A percentile compares a stretch with the other conserved stretches of the same genome.
These are phyloP conservation scores for Luffia ferchaultella DNA, from an alignment of 2,888 invertebrate genomes.

Conservation along the genomic window DNA sequence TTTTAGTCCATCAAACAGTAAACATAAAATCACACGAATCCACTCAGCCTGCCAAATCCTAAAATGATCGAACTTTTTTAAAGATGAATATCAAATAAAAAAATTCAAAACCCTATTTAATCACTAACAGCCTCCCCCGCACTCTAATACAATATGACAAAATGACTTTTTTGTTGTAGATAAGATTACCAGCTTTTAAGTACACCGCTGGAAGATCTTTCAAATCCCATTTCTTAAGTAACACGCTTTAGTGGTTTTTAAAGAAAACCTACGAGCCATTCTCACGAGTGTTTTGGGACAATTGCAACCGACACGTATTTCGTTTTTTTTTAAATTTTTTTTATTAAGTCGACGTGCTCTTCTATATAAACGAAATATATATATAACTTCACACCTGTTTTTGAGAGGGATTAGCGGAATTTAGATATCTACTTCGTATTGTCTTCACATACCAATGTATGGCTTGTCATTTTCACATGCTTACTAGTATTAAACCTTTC, in stretches of 20 bases:
- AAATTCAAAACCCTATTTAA: background rate
- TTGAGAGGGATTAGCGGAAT: too few relatives aligned
- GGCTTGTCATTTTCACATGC: too few relatives aligned
- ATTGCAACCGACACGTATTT: background rate
- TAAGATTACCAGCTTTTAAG: slow-evolving; percentile 34
- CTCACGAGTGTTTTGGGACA: slow-evolving; percentile 31
- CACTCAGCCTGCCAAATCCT: too few relatives aligned
- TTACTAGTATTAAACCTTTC: too few relatives aligned
- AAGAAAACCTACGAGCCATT: slow-evolving; percentile 40
- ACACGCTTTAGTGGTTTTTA: slow-evolving; percentile 57
- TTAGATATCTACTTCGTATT: too few relatives aligned
- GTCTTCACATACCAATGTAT: too few relatives aligned
- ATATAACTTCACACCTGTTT: too few relatives aligned
- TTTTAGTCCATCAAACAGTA: too few relatives aligned
- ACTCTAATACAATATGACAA: slow-evolving; percentile 35
- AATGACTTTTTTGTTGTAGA: slow-evolving; percentile 39
- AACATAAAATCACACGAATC: too few relatives aligned
- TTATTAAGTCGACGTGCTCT: background rate
- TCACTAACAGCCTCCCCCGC: background rate
- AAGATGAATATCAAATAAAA: background rate
- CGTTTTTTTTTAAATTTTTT: background rate
- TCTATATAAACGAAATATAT: too few relatives aligned
- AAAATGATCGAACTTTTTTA: too few relatives aligned
- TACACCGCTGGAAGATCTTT: slow-evolving; percentile 33
- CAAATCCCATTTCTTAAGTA: slow-evolving; percentile 49